Conservation (phyloP, 2,888 invertebrate species). For the Hypsopygia costalis region DNA sequence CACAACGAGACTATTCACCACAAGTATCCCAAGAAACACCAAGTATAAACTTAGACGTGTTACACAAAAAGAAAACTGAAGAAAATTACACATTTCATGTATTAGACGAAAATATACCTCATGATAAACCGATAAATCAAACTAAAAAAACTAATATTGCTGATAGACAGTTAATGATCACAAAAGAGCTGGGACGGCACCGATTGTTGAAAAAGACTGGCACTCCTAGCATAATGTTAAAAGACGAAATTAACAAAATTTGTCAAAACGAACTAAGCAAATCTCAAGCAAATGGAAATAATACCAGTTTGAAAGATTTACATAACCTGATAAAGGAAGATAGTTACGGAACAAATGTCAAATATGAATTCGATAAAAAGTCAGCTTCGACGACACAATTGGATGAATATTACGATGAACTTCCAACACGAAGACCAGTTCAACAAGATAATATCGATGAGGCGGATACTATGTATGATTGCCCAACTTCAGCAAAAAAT, state of each 20-base stretch:
- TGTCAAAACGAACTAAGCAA: constrained; percentile 6
- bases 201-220: neutral
- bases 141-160: neutral
- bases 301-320: constrained; percentile 1
- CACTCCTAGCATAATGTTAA: neutral
- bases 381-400: neutral
- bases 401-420: neutral
- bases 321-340: neutral
- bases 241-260: constrained; percentile 6
- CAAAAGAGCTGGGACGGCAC: constrained; percentile 1
- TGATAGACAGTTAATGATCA: neutral
- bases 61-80: constrained; percentile 3
- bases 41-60: neutral
- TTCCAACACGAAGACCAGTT: neutral
- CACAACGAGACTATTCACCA: neutral
- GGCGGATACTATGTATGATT: constrained; percentile 17
- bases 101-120: neutral
- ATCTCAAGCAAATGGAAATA: constrained; percentile 1
- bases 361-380: neutral
- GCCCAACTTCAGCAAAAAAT: constrained; percentile 4
- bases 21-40: neutral
- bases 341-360: no score
- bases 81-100: neutral
- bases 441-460: constrained; percentile 8
- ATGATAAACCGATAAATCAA: neutral